Base-by-base conservation (phyloP, 2,888 invertebrate genomes). In the Chrysolina haemoptera region DNA sequence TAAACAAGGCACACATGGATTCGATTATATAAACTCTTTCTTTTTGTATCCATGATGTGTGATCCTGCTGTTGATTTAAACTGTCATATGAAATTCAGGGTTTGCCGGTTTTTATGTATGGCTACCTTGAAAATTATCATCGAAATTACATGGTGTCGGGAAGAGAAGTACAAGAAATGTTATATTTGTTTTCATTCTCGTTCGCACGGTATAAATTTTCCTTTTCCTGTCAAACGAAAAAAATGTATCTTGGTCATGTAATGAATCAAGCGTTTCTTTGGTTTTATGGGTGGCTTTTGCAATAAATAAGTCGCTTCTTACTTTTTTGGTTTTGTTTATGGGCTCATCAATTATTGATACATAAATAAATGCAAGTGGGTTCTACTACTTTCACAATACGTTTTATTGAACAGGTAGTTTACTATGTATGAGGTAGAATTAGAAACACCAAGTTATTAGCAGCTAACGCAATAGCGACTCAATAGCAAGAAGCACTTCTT, bases 151-250 rank as follows among this genome's bases (percentile, higher is more conserved):
- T 78, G 80, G 83, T 84, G 84, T 84, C 81, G 83, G 80, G 82
- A 82, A 80, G 80, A 81, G 81, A 80, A 80, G 81, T 82, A 82
- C 84, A 85, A 85, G 84, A 85, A 84, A 84, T 82, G 83, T 82
- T 84, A 84, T 84, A 82, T 84, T 84, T 84, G 83, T 84, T 85
- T 84, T 84, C 85, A 83, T 85, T 83, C 84, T 76, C 83, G 84
- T 85, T 86, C 85, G 84, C 85, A 85, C 85, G 84, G 85, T 82
- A 85, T 85, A 86, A 86, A 85, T 85, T 83, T 82, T 75, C 80
- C 79, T 82, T 84, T 85, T 84, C 81, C 80, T 79, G 73, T 75
- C 66, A 68, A 63, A 68, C 74, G 75, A 82, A 82, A 83, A 83
- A 82, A 82, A 78, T 73, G 73, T 74, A 76, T 79, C 79, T 71